These are phyloP conservation scores for Chondrosia reniformis DNA, from an alignment of 37 sponge, comb jelly and placozoan species.

Conservation along the genomic window DNA sequence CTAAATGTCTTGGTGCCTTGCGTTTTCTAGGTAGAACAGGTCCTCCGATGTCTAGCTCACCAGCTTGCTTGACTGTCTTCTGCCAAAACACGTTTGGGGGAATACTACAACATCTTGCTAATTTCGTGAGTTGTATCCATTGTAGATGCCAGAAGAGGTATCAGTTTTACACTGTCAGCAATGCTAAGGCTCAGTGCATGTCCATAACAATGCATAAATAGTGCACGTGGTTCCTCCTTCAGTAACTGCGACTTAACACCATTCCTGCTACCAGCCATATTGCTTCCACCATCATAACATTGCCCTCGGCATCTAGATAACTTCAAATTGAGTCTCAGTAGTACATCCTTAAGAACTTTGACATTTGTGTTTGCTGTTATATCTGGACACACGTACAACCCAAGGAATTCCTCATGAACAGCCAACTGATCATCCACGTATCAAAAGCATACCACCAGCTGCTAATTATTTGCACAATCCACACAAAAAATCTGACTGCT, in stretches of 20 bases:
- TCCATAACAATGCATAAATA: constrained; percentile 26
- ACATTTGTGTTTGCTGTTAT: background rate
- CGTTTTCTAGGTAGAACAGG: background rate
- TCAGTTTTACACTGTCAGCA: constrained; percentile 4
- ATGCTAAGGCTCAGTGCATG: constrained; percentile 25
- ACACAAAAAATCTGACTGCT: constrained; percentile 25
- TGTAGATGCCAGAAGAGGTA: constrained; percentile 5
- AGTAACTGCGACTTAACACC: constrained; percentile 19
- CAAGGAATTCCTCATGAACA: constrained; percentile 39
- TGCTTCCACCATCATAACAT: constrained; percentile 38
- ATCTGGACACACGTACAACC: constrained; percentile 20
- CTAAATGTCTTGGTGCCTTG: background rate
- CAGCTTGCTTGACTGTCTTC: background rate
- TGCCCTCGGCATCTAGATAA: constrained; percentile 26
- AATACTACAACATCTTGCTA: constrained; percentile 33
- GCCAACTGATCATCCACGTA: constrained; percentile 23
- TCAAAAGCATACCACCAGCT: constrained; percentile 38
- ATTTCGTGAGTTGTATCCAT: constrained; percentile 31
- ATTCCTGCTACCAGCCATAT: constrained; percentile 31
- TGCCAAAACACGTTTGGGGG: constrained; percentile 27
- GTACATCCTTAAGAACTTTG: background rate
- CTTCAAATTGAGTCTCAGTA: constrained; percentile 2
- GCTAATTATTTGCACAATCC: constrained; percentile 33
- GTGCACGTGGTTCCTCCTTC: constrained; percentile 19
- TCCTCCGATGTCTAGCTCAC: background rate